These are phyloP conservation scores for Malaclemys terrapin DNA, from an alignment of 2,113 vertebrate species.

Conservation along the genomic window DNA sequence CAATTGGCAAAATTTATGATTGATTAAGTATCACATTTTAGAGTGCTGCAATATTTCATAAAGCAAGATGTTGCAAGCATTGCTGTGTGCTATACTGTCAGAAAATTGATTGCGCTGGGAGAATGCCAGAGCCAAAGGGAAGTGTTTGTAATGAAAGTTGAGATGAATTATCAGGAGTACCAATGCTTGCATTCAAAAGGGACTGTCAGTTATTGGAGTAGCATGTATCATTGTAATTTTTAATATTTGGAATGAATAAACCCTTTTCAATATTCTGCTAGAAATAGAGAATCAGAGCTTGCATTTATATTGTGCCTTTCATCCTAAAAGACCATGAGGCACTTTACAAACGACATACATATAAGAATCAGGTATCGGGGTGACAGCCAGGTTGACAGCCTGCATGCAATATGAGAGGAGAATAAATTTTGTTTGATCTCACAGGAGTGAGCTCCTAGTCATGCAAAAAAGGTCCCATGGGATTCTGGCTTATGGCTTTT, in stretches of 20 bases:
- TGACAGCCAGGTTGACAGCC: background rate
- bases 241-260: background rate
- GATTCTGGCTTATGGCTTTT: background rate
- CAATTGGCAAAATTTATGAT: background rate
- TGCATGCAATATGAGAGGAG: background rate
- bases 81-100: background rate
- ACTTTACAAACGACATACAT: background rate
- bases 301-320: constrained; percentile 37
- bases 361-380: background rate
- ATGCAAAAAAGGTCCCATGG: background rate
- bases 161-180: constrained; percentile 25
- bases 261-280: constrained; percentile 21
- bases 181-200: background rate
- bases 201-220: background rate
- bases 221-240: background rate
- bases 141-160: background rate
- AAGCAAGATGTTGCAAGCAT: background rate
- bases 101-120: background rate
- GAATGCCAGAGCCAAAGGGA: background rate
- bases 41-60: background rate
- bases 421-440: background rate
- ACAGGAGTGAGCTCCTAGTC: background rate
- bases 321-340: background rate
- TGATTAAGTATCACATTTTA: background rate
- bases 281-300: constrained; percentile 12